Conservation (phyloP, 2,797 vertebrate genomes). For the Poecilia velifera region DNA sequence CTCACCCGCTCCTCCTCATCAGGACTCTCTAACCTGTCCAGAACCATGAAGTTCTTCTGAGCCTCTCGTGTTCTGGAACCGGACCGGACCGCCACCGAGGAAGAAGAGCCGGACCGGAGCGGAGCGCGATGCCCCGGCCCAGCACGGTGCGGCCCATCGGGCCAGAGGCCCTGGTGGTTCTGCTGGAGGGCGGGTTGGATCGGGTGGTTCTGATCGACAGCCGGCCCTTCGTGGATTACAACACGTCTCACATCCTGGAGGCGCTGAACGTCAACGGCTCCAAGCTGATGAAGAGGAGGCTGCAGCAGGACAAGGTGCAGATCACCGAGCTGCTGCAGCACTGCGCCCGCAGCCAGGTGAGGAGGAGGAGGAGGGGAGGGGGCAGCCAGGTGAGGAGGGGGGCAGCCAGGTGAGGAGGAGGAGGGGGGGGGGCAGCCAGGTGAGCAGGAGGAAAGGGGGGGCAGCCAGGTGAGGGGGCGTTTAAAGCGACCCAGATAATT, state of each 20-base stretch:
- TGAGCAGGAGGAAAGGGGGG: conserved; percentile 53
- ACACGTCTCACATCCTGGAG: conserved; percentile 92
- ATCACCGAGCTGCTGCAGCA: conserved; percentile 94
- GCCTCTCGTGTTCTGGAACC: conserved; percentile 72
- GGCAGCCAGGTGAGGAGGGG: no score
- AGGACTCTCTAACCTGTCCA: conserved; percentile 82
- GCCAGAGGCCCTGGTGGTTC: conserved; percentile 87
- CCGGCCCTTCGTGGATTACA: conserved; percentile 95
- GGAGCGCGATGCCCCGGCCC: conserved; percentile 37
- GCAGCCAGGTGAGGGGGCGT: no score
- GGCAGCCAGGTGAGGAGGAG: no score
- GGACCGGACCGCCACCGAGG: conserved; percentile 57
- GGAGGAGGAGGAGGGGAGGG: no score
- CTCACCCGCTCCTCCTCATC: conserved; percentile 42
- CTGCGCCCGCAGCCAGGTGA: conserved; percentile 91
- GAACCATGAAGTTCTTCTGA: conserved; percentile 87
- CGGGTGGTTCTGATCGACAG: conserved; percentile 93
- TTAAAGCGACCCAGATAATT: no score
- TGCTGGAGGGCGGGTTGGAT: conserved; percentile 91
- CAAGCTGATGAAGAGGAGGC: conserved; percentile 95
- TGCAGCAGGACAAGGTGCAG: conserved; percentile 96
- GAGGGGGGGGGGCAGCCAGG: no score
- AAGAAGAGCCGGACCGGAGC: conserved; percentile 12
- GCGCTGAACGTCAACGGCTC: conserved; percentile 97
- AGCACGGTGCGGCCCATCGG: conserved; percentile 77